A percentile compares a stretch with the other conserved stretches of the same genome.
Evolutionary conservation across 1,140 invertebrate genomes (phyloP).

Genomic region (Aphelenchoides fujianensis): DNA sequence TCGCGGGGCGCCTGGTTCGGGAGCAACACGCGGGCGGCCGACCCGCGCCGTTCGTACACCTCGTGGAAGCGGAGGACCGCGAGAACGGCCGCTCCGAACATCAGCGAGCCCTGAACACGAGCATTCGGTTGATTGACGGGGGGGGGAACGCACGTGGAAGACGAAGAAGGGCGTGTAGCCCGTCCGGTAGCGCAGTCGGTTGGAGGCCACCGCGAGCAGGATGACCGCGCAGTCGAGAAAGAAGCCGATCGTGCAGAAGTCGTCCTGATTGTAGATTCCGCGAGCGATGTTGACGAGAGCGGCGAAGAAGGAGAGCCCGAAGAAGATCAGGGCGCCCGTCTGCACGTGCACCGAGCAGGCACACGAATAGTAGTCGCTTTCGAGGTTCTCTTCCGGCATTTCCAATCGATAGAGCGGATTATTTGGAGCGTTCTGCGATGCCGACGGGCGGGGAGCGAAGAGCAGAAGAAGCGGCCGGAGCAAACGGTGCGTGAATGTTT

Average conservation of each 20-base stretch:
- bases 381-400: neutral
- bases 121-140: neutral
- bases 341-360: neutral
- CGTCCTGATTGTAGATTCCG: conserved; percentile 1
- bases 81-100: neutral
- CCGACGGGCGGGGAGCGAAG: too few species aligned
- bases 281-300: neutral
- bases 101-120: neutral
- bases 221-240: neutral
- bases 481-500: too few species aligned
- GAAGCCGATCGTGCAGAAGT: conserved; percentile 1
- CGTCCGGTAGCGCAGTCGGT: neutral
- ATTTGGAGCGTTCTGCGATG: too few species aligned
- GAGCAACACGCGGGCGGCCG: neutral
- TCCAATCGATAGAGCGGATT: neutral
- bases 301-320: neutral
- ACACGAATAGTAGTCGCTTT: neutral
- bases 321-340: neutral
- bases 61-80: neutral
- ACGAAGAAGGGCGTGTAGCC: neutral
- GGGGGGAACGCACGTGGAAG: neutral
- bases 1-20: neutral
- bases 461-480: too few species aligned
- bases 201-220: neutral
- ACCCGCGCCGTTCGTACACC: neutral